Evolutionary conservation across 2,888 invertebrate species (phyloP).

Genomic region (Bellardia pandia): DNA sequence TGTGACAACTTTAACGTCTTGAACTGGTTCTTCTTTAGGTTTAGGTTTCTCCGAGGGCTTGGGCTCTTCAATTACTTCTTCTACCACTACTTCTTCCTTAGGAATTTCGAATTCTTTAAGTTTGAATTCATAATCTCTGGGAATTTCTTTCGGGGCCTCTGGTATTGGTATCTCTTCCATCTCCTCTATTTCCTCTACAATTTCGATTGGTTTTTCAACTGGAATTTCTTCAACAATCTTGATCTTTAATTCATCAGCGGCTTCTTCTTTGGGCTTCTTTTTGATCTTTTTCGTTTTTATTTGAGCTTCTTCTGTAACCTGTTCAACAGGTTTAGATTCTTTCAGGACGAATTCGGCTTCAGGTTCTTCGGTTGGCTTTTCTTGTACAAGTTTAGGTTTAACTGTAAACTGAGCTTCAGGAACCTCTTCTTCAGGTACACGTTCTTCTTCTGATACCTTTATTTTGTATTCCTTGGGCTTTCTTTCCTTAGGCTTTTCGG

Average conservation of each 20-base stretch:
- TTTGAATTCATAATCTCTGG: constrained; percentile 77
- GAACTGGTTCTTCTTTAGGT: constrained; percentile 74
- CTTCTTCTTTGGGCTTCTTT: constrained; percentile 76
- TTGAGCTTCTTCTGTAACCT: constrained; percentile 77
- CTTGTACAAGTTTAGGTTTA: constrained; percentile 60
- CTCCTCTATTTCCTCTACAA: constrained; percentile 77
- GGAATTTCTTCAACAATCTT: constrained; percentile 77
- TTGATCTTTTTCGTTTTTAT: constrained; percentile 76
- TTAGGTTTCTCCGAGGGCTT: constrained; percentile 75
- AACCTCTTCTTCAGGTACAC: constrained; percentile 72
- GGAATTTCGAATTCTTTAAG: constrained; percentile 77
- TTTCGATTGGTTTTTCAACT: constrained; percentile 67
- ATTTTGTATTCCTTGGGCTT: constrained; percentile 77
- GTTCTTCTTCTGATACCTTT: constrained; percentile 74
- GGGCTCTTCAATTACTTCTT: constrained; percentile 67
- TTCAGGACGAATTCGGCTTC: constrained; percentile 79
- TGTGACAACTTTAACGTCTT: constrained; percentile 76
- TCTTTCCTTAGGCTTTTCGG: constrained; percentile 68
- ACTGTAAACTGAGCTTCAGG: constrained; percentile 69
- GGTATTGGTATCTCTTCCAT: constrained; percentile 72
- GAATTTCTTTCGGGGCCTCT: constrained; percentile 74
- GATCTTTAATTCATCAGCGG: constrained; percentile 77
- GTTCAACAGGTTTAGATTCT: constrained; percentile 78
- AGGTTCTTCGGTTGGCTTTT: constrained; percentile 76
- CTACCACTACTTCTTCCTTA: constrained; percentile 71